These are phyloP conservation scores for Ceratoteleas bidentatus DNA, from an alignment of 1,140 invertebrate species.

Conservation along the genomic window DNA sequence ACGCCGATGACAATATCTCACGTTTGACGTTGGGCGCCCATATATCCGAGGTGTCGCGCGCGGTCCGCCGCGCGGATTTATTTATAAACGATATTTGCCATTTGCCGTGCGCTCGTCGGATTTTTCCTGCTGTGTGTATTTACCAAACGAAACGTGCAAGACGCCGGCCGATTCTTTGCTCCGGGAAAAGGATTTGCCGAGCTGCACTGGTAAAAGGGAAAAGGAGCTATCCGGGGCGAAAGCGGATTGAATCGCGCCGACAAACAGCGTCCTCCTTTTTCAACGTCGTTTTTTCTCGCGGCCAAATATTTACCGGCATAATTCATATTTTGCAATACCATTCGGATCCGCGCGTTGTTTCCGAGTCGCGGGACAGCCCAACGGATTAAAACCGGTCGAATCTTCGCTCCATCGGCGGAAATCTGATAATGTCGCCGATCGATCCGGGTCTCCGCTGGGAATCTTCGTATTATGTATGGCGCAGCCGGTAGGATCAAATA, in stretches of 20 bases:
- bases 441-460: constrained; percentile 56
- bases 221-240: constrained; percentile 26
- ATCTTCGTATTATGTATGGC: constrained; percentile 66
- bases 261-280: no score
- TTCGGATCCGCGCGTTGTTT: neutral
- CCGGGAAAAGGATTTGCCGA: constrained; percentile 34
- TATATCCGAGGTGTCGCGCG: constrained; percentile 35
- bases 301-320: constrained; percentile 33
- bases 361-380: no score
- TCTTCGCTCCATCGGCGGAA: constrained; percentile 54
- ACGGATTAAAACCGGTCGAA: no score
- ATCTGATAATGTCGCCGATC: constrained; percentile 63
- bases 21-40: constrained; percentile 44
- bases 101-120: constrained; percentile 39
- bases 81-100: constrained; percentile 64
- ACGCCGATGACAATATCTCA: constrained; percentile 61
- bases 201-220: constrained; percentile 2
- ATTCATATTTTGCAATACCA: constrained; percentile 46
- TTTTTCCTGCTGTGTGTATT: constrained; percentile 55
- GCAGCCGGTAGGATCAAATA: constrained; percentile 69
- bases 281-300: constrained; percentile 40
- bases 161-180: constrained; percentile 43
- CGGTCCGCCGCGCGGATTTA: constrained; percentile 45
- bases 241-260: constrained; percentile 46
- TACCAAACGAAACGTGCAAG: constrained; percentile 55